Evolutionary conservation across 2,888 invertebrate genomes (phyloP), one percentile per base, ranked within the genome.

Genomic region (Brenthis ino): DNA sequence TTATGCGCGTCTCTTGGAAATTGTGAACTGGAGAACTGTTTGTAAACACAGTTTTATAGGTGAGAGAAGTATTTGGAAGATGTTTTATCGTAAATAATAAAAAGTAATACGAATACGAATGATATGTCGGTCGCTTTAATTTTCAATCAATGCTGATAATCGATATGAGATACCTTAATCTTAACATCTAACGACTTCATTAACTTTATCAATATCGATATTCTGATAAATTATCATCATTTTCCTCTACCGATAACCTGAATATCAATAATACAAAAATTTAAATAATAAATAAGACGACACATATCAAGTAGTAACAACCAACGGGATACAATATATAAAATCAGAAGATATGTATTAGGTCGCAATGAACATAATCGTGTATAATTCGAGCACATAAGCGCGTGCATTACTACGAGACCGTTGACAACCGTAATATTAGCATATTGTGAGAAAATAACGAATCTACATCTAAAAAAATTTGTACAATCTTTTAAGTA

Each of bases 1-100:
- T 16, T 65, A 57, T 60, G 28, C 37, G 51, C 67, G 64, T 61
- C 55, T 67, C 67, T 70, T 54, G 53, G 70, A 70, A 70, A 67
- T 24, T 48, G 61, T 70, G 53, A 43, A 63, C 13, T 12, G 20
- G 53, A 14, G 54, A 54, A 43, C 37, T 55, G 64, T 43, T 55
- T 64, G 53, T 60, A 60, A 60, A 60, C 50, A 60, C 60, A 50
- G 6, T 50, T 56, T 48, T 50, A 50, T 56, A 48, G 43, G n/a
- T 16, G 11, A 55, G 3, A 4, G 16, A 47, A 28, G 50, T 16
- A 5, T 56, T 28, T 48, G 14, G 24, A 2, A 58, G 47, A 24
- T 24, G 16, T 60, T 50, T 60, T 33, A 28, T 28, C 13, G 28
- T 2, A 33, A 50, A 60, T n/a, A 60, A 60, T 60, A 24, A 28